Conservation (phyloP, 2,888 invertebrate species). For the Nowickia ferox region DNA sequence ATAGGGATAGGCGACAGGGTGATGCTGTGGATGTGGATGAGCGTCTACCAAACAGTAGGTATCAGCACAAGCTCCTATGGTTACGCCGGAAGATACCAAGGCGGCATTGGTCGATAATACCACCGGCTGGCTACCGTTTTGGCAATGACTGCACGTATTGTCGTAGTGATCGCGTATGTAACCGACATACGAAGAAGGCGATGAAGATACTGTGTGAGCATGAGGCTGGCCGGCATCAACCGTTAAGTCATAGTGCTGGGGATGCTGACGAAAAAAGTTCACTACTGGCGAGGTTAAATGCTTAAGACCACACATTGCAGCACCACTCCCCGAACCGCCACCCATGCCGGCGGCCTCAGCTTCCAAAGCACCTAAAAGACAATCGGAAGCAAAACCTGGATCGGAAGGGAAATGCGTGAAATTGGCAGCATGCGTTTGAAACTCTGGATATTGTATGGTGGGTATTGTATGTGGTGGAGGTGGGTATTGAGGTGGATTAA, state of each 20-base stretch:
- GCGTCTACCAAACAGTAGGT: constrained; percentile 80
- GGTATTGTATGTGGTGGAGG: constrained; percentile 75
- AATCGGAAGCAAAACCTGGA: constrained; percentile 71
- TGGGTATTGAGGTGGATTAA: constrained; percentile 75
- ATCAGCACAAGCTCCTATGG: constrained; percentile 79
- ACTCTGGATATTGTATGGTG: constrained; percentile 78
- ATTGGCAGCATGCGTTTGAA: constrained; percentile 80
- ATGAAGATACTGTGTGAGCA: constrained; percentile 79
- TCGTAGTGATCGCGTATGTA: constrained; percentile 80
- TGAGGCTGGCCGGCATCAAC: constrained; percentile 73
- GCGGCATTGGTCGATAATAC: constrained; percentile 79
- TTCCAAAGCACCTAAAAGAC: constrained; percentile 63
- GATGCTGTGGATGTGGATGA: constrained; percentile 81
- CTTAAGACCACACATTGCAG: constrained; percentile 76
- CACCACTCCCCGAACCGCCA: constrained; percentile 61
- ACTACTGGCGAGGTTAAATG: constrained; percentile 81
- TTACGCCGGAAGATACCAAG: constrained; percentile 78
- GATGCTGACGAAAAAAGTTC: constrained; percentile 80
- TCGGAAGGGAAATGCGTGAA: constrained; percentile 79
- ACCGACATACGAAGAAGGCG: constrained; percentile 80
- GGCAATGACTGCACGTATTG: constrained; percentile 81
- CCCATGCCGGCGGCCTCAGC: constrained; percentile 64
- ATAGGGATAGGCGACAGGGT: constrained; percentile 78
- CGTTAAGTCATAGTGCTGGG: constrained; percentile 65
- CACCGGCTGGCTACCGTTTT: constrained; percentile 81